These are phyloP conservation scores for Caranx melampygus DNA, from an alignment of 2,113 vertebrate genomes.

Conservation along the genomic window DNA sequence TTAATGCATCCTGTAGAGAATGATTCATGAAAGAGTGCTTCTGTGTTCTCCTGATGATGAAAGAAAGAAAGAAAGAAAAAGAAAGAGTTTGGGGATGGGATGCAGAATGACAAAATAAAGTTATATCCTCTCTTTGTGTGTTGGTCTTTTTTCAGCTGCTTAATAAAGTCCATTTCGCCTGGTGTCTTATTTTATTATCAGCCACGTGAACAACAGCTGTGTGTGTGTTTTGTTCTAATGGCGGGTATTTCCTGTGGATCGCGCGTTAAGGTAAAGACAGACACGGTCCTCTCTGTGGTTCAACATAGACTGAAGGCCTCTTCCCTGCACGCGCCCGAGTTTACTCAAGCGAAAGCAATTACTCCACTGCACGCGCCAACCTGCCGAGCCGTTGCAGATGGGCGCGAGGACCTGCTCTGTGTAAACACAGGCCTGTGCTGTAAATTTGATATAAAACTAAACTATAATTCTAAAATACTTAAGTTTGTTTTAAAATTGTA, in stretches of 20 bases:
- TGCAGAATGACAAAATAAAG: conserved; percentile 70
- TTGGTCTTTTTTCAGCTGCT: conserved; percentile 56
- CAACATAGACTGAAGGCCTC: neutral
- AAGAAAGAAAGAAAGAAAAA: conserved; percentile 14
- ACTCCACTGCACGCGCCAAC: conserved; percentile 64
- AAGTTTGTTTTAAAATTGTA: neutral
- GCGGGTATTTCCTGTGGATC: neutral
- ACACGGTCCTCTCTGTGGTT: neutral
- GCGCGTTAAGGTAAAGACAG: neutral
- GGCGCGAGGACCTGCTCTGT: conserved; percentile 15
- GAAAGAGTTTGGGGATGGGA: neutral
- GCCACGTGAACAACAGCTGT: neutral
- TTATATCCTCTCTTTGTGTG: conserved; percentile 45
- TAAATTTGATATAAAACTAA: neutral
- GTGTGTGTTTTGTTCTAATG: neutral
- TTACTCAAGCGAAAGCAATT: conserved; percentile 62
- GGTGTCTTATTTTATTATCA: conserved; percentile 33
- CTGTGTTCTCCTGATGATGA: neutral
- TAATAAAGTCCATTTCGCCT: conserved; percentile 72
- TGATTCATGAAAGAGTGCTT: neutral
- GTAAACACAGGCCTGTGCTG: neutral
- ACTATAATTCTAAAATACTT: no score
- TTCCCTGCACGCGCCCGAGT: conserved; percentile 54
- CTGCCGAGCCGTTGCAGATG: conserved; percentile 41
- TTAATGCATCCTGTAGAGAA: neutral